Conservation (phyloP, 2,888 invertebrate species). For the Phortica magna region DNA sequence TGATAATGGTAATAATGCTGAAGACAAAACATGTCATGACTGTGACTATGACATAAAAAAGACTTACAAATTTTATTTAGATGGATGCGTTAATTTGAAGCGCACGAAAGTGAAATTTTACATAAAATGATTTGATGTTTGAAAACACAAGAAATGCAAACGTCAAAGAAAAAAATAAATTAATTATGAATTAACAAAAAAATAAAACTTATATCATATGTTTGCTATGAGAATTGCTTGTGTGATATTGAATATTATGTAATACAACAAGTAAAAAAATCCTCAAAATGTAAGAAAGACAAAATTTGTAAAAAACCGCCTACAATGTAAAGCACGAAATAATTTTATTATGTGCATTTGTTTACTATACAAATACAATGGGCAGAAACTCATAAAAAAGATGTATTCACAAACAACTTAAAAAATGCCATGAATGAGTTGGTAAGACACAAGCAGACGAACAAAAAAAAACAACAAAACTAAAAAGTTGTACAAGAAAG, state of each 20-base stretch:
- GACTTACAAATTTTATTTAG: neutral
- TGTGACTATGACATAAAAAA: neutral
- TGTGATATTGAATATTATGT: neutral
- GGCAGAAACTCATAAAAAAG: neutral
- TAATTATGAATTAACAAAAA: conserved; percentile 7
- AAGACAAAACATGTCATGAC: too few species aligned
- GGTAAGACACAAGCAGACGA: too few species aligned
- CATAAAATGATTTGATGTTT: neutral
- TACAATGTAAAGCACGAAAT: neutral
- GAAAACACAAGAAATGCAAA: neutral
- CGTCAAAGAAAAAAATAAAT: neutral
- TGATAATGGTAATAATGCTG: neutral
- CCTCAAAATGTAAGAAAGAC: neutral
- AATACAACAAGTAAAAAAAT: neutral
- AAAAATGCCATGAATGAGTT: neutral
- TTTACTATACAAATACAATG: conserved; percentile 8
- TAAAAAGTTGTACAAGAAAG: too few species aligned
- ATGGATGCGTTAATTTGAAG: conserved; percentile 4
- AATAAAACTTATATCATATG: neutral
- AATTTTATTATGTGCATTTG: conserved; percentile 17
- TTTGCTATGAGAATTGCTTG: neutral
- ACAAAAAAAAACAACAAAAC: too few species aligned
- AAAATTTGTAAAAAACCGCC: neutral
- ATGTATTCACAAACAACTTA: neutral
- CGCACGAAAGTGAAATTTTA: conserved; percentile 28